Base-by-base conservation (phyloP, 2,113 vertebrate genomes). In the Alosa alosa region DNA sequence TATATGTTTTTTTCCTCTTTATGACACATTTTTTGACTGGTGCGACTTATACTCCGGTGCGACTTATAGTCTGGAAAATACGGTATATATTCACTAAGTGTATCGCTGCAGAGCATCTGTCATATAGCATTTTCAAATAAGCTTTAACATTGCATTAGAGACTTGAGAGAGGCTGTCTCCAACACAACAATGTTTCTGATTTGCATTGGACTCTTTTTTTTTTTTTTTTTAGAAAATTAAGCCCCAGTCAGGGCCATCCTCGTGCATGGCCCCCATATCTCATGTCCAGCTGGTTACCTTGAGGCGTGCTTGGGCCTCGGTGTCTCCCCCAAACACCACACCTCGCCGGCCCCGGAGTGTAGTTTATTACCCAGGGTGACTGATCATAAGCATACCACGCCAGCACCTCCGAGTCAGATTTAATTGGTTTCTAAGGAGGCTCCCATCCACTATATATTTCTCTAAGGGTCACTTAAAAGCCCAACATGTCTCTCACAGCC, bases 341-440 rank as follows among this genome's bases (percentile, higher is more conserved):
- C 60, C 83, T 20, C 82, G 49, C 6, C 45, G 25, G 75, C 86
- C 82, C 86, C 52, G 41, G 86, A 87, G 91, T 83, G 88, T 90
- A 8, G 31, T 86, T 86, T 85, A 86, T 88, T 89, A 86, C 87
- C 86, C 87, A 84, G 82, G 83, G 75, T 45, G 84, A 88, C 84
- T 85, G 82, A 81, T 88, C 68, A 83, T 87, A 44, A 84, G 82
- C 55, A 86, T 86, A 57, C 72, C 45, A 68, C 81, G 45, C 60
- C 81, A 64, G 52, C 88, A 83, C 81, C 83, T 87, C 82, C 17
- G 25, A n/a, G 75, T 68, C n/a, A 20, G 2, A 25, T 83, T 87
- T 90, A 90, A 90, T 90, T 90, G 89, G 89, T 88, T 90, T 88
- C 86, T 81, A 82, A 86, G 87, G 87, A 88, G 68, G 85, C 86